Evolutionary conservation across 2,888 invertebrate species (phyloP).

Genomic region (Smittia sp.): DNA sequence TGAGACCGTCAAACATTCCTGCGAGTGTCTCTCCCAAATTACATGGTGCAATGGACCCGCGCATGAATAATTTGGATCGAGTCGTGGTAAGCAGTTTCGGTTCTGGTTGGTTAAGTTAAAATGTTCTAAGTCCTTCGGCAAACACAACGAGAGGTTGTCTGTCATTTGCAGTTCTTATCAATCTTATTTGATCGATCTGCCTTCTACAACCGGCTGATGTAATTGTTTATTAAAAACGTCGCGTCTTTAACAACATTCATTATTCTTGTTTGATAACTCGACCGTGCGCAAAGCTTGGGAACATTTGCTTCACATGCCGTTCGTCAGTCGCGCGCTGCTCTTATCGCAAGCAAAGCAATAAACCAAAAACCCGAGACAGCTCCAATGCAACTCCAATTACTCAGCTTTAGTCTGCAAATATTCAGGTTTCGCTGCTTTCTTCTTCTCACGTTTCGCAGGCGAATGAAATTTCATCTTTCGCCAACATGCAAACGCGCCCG

Average conservation of each 20-base stretch:
- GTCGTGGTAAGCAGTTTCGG: not conserved
- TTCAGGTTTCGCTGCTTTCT: not conserved
- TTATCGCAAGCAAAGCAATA: not conserved
- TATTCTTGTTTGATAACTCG: not conserved
- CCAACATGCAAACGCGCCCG: not conserved
- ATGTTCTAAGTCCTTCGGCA: not conserved
- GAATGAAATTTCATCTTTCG: not conserved
- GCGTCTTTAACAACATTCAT: not conserved
- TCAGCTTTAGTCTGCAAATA: slow-evolving; percentile 3
- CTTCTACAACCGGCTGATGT: not conserved
- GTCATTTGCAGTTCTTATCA: slow-evolving; percentile 9
- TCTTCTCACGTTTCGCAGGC: not conserved
- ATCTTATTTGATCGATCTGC: not conserved
- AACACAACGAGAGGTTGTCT: not conserved
- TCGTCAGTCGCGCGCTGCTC: not conserved
- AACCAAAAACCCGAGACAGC: not conserved
- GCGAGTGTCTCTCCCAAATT: not conserved
- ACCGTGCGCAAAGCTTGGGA: not conserved
- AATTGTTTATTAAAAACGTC: slow-evolving; percentile 29
- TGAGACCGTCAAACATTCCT: not conserved
- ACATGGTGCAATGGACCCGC: not conserved
- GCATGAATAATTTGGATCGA: not conserved
- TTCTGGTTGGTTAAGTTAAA: not conserved
- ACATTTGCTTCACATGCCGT: not conserved
- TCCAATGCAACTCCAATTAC: slow-evolving; percentile 28